A percentile compares a stretch with the other conserved stretches of the same genome.
phyloP scores from a whole-genome alignment of 2,888 invertebrate species.

The Leucophenga montana region DNA sequence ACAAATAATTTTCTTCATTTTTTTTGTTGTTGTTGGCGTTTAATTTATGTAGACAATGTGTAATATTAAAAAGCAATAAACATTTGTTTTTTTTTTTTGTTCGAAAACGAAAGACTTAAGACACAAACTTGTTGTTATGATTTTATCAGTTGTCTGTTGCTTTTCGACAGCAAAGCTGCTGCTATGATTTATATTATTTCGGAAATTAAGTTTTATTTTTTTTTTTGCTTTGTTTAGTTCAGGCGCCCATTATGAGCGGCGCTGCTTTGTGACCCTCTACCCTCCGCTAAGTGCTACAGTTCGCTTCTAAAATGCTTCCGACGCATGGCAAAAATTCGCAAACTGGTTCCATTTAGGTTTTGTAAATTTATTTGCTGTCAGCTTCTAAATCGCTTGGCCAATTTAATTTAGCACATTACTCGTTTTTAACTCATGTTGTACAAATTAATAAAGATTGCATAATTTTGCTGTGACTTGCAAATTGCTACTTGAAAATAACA shows the following conservation, averaged over 20 bases:
- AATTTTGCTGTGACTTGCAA: constrained; percentile 24
- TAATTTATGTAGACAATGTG: constrained; percentile 67
- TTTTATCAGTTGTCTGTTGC: background rate
- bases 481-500: constrained; percentile 2
- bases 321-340: background rate
- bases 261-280: no score
- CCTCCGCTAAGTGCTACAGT: no score
- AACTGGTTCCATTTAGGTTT: constrained; percentile 13
- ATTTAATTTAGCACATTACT: constrained; percentile 21
- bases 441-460: constrained; percentile 34
- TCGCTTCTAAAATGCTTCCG: background rate
- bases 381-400: constrained; percentile 3
- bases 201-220: constrained; percentile 1
- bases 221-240: constrained; percentile 15
- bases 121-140: constrained; percentile 5
- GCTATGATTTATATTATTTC: background rate
- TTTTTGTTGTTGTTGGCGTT: constrained; percentile 40
- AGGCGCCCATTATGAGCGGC: background rate
- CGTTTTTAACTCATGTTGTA: constrained; percentile 6
- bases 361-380: constrained; percentile 15
- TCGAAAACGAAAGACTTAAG: constrained; percentile 8
- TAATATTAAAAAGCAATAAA: constrained; percentile 67
- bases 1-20: constrained; percentile 43
- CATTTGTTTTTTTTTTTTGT: constrained; percentile 53
- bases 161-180: background rate